Percentiles rank a stretch among this genome's conserved stretches.
Conservation (phyloP, 1,140 invertebrate genomes). For the Archivesica marissinica region DNA sequence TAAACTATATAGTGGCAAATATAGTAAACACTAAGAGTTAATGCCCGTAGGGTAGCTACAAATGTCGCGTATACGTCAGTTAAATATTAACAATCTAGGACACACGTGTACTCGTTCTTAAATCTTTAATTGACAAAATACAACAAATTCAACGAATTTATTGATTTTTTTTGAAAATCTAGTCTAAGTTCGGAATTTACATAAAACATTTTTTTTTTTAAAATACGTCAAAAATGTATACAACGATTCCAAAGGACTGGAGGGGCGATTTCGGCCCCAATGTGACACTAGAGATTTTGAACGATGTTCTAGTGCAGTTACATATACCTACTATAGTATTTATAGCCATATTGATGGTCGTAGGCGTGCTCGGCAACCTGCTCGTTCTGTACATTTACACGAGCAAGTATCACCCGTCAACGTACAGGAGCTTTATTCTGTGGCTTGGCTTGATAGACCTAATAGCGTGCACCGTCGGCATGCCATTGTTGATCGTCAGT, state of each 20-base stretch:
- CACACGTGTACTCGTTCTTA: too few species aligned
- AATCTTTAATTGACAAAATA: too few species aligned
- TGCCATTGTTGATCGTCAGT: slow-evolving; percentile 53
- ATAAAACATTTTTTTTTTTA: too few species aligned
- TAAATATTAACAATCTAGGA: too few species aligned
- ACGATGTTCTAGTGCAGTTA: slow-evolving; percentile 36
- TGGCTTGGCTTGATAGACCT: slow-evolving; percentile 48
- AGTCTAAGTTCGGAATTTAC: too few species aligned
- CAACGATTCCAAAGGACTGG: slow-evolving; percentile 21
- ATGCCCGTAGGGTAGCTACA: too few species aligned
- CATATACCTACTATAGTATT: slow-evolving; percentile 44
- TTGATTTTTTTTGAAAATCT: too few species aligned
- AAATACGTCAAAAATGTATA: slow-evolving; percentile 24
- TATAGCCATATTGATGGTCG: slow-evolving; percentile 61
- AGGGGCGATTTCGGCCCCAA: slow-evolving; percentile 13
- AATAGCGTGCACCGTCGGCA: slow-evolving; percentile 36
- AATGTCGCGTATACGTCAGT: too few species aligned
- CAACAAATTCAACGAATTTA: too few species aligned
- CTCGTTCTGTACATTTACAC: slow-evolving; percentile 70
- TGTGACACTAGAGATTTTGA: slow-evolving; percentile 25
- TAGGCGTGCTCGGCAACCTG: slow-evolving; percentile 67
- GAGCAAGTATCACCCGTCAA: slow-evolving; percentile 50
- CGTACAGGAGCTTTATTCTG: slow-evolving; percentile 58
- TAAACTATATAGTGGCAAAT: too few species aligned
- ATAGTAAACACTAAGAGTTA: too few species aligned